Percentiles rank a stretch among this genome's conserved stretches.
Conservation (phyloP, 2,113 vertebrate genomes). For the Corynorhinus townsendii region DNA sequence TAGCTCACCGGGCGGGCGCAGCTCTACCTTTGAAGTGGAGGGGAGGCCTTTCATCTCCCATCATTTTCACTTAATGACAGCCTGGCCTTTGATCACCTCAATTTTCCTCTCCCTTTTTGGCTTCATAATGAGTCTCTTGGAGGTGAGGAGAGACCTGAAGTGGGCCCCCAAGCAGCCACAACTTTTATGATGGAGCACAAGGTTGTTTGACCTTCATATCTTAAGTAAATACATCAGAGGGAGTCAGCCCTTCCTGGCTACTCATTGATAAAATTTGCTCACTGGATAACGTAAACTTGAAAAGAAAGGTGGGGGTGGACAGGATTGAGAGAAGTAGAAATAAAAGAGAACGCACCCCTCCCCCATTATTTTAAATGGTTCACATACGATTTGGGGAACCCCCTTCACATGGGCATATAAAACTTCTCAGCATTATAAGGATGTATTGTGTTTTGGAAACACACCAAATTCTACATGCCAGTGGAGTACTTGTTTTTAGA, state of each 20-base stretch:
- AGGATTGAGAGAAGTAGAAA: not conserved
- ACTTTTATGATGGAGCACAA: conserved; percentile 32
- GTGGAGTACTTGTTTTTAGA: not conserved
- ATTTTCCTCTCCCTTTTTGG: conserved; percentile 54
- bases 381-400: not conserved
- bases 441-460: not conserved
- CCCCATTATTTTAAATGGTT: not conserved
- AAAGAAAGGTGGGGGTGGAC: not conserved
- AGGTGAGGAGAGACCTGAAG: conserved; percentile 55
- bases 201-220: conserved; percentile 36
- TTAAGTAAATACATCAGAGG: conserved; percentile 49
- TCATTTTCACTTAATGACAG: conserved; percentile 81
- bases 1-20: conserved; percentile 78
- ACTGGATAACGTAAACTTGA: conserved; percentile 11
- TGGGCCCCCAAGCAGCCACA: not conserved
- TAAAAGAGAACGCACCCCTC: not conserved
- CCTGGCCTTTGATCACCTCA: conserved; percentile 75
- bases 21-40: conserved; percentile 85
- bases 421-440: not conserved
- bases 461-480: not conserved
- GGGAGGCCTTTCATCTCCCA: conserved; percentile 79
- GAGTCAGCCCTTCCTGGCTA: conserved; percentile 17
- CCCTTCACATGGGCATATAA: not conserved
- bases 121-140: conserved; percentile 70
- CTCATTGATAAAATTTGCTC: conserved; percentile 24